Percentiles rank a stretch among this genome's conserved stretches.
Conservation (phyloP, 2,888 invertebrate species). For the Rotaria sp. region DNA sequence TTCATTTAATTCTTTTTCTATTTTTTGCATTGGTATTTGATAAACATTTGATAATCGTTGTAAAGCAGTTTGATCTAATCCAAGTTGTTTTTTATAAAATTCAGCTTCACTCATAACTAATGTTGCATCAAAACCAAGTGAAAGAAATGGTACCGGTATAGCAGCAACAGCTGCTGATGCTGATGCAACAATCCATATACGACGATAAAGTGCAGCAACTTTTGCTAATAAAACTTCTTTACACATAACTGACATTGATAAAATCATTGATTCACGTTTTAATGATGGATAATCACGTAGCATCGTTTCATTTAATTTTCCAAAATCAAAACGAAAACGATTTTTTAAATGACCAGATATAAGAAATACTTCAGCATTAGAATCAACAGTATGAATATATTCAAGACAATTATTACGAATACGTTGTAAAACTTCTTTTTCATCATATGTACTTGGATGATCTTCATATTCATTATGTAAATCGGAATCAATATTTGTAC, state of each 20-base stretch:
- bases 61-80: not conserved
- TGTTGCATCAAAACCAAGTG: slow-evolving; percentile 13
- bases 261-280: slow-evolving; percentile 28
- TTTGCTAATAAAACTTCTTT: not conserved
- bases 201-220: not conserved
- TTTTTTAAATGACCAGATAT: slow-evolving; percentile 13
- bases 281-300: slow-evolving; percentile 21
- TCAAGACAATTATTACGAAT: slow-evolving; percentile 9
- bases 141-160: slow-evolving; percentile 1
- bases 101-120: slow-evolving; percentile 2
- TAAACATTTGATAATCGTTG: not conserved
- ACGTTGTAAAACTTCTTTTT: not conserved
- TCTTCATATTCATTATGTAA: slow-evolving; percentile 12
- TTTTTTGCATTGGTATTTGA: not conserved
- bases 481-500: not conserved
- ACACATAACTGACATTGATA: slow-evolving; percentile 25
- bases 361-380: not conserved
- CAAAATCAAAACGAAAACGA: not conserved
- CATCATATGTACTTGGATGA: slow-evolving; percentile 8
- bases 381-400: not conserved
- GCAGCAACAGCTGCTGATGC: slow-evolving; percentile 12
- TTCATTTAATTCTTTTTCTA: slow-evolving; percentile 12
- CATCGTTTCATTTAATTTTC: slow-evolving; percentile 19
- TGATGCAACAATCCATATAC: not conserved
- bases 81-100: slow-evolving; percentile 11